phyloP scores from a whole-genome alignment of 2,113 vertebrate species.

The Epinephelus moara region DNA sequence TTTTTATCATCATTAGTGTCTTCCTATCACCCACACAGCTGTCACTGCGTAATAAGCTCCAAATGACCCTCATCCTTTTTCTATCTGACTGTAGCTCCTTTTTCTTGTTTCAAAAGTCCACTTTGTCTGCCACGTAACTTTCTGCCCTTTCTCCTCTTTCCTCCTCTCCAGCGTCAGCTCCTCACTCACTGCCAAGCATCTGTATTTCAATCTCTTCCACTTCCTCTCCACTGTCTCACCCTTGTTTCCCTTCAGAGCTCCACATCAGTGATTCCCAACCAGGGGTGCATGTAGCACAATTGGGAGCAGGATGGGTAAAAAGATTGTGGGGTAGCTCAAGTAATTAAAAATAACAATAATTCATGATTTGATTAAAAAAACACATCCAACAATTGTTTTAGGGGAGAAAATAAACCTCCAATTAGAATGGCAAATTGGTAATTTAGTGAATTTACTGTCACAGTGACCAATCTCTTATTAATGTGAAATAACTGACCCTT shows the following conservation, averaged over 20 bases:
- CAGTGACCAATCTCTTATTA: neutral
- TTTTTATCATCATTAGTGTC: slow-evolving; percentile 54
- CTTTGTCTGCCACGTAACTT: neutral
- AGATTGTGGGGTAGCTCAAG: neutral
- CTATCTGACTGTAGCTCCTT: slow-evolving; percentile 7
- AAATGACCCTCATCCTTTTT: slow-evolving; percentile 56
- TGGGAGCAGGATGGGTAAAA: neutral
- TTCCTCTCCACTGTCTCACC: neutral
- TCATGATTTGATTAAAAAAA: neutral
- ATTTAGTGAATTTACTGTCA: neutral
- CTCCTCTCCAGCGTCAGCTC: neutral
- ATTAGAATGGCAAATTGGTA: neutral
- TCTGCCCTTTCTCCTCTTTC: neutral
- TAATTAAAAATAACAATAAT: neutral
- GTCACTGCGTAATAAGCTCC: slow-evolving; percentile 41
- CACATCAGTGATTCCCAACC: slow-evolving; percentile 1
- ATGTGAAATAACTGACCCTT: neutral
- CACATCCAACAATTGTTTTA: neutral
- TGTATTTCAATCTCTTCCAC: slow-evolving; percentile 6
- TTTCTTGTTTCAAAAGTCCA: neutral
- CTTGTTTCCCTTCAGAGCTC: neutral
- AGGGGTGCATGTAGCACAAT: no score
- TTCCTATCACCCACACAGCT: slow-evolving; percentile 26
- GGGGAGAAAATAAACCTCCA: neutral
- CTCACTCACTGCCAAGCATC: slow-evolving; percentile 19